phyloP scores from a whole-genome alignment of 2,888 invertebrate species.

The Gastracanthus pulcherrimus region DNA sequence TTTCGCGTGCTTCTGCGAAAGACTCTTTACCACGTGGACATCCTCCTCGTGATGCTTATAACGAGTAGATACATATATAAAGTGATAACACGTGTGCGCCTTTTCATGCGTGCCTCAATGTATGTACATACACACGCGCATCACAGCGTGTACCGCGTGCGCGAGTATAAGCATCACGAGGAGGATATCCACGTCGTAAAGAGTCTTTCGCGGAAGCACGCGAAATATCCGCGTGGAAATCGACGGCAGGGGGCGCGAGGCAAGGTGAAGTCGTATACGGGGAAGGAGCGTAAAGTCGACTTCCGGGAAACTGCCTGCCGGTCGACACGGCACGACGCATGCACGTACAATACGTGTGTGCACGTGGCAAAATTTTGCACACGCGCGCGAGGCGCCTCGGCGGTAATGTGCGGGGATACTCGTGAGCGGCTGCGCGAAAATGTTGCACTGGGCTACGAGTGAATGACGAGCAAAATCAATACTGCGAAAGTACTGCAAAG shows the following conservation, averaged over 20 bases:
- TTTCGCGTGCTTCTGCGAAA: too few relatives aligned
- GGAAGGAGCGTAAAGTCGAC: conserved; percentile 49
- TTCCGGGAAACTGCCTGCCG: conserved; percentile 40
- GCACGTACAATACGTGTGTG: too few relatives aligned
- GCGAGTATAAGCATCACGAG: neutral
- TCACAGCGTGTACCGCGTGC: neutral
- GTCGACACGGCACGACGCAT: too few relatives aligned
- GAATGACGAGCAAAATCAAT: neutral
- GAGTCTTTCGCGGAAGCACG: conserved; percentile 66
- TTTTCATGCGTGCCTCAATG: neutral
- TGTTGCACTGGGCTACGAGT: neutral
- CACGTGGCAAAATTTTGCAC: neutral
- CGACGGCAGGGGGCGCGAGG: too few relatives aligned
- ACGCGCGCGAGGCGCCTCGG: neutral
- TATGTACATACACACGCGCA: neutral
- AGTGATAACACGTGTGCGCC: neutral
- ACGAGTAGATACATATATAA: too few relatives aligned
- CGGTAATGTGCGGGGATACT: too few relatives aligned
- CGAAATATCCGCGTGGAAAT: conserved; percentile 63
- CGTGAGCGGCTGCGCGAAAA: neutral
- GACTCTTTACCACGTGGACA: too few relatives aligned
- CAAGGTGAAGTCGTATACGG: neutral
- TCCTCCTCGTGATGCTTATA: too few relatives aligned
- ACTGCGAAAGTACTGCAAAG: too few relatives aligned
- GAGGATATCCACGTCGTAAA: conserved; percentile 24